phyloP scores from a whole-genome alignment of 2,113 vertebrate species.

The Propithecus coquereli region DNA sequence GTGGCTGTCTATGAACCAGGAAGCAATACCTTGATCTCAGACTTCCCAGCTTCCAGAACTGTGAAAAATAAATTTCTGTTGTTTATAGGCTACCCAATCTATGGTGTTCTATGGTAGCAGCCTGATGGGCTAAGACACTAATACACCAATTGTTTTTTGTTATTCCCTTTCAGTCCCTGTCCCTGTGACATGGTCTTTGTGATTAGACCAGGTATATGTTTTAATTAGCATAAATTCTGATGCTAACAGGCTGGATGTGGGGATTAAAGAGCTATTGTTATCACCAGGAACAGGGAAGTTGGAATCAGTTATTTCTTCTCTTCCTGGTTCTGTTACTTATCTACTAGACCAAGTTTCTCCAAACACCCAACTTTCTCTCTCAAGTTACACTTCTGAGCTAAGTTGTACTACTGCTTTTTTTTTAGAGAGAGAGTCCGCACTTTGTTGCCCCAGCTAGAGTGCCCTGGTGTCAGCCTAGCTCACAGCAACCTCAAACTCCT shows the following conservation, averaged over 20 bases:
- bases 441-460: too few species aligned
- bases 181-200: background rate
- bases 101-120: background rate
- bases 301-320: background rate
- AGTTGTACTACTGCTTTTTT: background rate
- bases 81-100: background rate
- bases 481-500: too few species aligned
- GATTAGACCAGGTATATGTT: background rate
- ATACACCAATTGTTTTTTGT: background rate
- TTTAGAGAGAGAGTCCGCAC: too few species aligned
- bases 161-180: background rate
- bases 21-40: background rate
- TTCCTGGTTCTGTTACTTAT: slow-evolving; percentile 68
- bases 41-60: background rate
- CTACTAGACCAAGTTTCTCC: slow-evolving; percentile 2
- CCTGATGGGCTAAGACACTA: background rate
- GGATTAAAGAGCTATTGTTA: slow-evolving; percentile 48
- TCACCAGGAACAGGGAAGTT: slow-evolving; percentile 54
- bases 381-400: slow-evolving; percentile 26
- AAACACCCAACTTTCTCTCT: slow-evolving; percentile 47
- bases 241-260: background rate
- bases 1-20: background rate
- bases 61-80: background rate
- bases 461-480: too few species aligned
- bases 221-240: background rate